phyloP scores from a whole-genome alignment of 2,113 vertebrate genomes.

The Picathartes gymnocephalus region DNA sequence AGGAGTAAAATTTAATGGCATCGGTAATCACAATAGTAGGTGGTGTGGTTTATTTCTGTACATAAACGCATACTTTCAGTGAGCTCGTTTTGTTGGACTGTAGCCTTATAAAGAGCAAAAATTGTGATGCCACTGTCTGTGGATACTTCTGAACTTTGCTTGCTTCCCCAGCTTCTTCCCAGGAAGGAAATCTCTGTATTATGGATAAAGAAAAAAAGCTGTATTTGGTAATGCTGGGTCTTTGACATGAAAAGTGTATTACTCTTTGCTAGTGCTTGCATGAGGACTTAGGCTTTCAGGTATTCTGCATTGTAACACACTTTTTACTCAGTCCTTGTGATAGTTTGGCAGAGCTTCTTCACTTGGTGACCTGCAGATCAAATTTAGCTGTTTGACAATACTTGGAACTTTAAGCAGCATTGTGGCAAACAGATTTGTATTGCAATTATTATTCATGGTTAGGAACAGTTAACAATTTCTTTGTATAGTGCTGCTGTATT shows the following conservation, averaged over 20 bases:
- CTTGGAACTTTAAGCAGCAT: not conserved
- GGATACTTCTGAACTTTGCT: not conserved
- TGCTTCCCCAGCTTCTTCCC: not conserved
- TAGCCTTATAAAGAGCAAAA: not conserved
- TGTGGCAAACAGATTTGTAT: not conserved
- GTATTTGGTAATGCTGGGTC: not conserved
- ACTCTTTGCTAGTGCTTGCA: not conserved
- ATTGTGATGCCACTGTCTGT: not conserved
- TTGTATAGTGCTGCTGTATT: constrained; percentile 21
- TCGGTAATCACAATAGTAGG: not conserved
- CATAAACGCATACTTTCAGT: not conserved
- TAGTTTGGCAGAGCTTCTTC: not conserved
- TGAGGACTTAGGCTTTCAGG: not conserved
- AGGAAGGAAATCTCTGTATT: not conserved
- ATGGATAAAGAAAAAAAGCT: not conserved
- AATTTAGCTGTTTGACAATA: not conserved
- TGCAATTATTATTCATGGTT: not conserved
- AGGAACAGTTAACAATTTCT: not conserved
- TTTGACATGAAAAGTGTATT: not conserved
- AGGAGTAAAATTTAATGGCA: not conserved
- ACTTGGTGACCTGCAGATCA: not conserved
- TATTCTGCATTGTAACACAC: not conserved
- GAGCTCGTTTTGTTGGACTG: not conserved
- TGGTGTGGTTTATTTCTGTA: not conserved
- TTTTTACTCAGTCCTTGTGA: not conserved